Conservation (phyloP, 1,140 invertebrate species). For the Brachystomella parvula region DNA sequence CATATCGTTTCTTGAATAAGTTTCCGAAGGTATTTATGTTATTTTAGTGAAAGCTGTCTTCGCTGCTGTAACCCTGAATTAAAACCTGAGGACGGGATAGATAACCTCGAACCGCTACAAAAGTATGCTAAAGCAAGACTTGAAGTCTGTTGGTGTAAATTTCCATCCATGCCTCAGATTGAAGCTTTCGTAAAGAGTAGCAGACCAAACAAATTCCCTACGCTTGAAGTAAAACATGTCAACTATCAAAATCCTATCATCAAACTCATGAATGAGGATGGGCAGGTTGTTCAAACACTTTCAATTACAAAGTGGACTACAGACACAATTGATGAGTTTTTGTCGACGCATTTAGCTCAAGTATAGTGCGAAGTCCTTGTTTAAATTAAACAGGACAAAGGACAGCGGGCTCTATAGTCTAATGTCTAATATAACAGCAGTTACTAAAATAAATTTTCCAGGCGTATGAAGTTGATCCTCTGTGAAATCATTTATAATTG, state of each 20-base stretch:
- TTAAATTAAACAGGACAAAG: too few species aligned
- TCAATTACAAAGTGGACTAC: conserved; percentile 97
- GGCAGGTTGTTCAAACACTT: conserved; percentile 64
- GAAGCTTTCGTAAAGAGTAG: conserved; percentile 78
- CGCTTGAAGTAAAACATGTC: conserved; percentile 79
- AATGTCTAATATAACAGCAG: too few species aligned
- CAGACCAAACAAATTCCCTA: conserved; percentile 72
- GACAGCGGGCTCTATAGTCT: too few species aligned
- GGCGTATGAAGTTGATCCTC: too few species aligned
- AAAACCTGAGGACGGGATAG: not conserved
- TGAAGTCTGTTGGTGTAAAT: conserved; percentile 9
- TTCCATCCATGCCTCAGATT: not conserved
- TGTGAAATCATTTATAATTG: too few species aligned
- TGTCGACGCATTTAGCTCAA: conserved; percentile 66
- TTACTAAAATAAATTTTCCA: too few species aligned
- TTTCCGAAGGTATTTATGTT: not conserved
- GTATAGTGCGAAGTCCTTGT: too few species aligned
- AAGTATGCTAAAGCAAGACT: not conserved
- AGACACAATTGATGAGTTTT: conserved; percentile 88
- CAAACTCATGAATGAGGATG: conserved; percentile 73
- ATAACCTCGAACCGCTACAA: not conserved
- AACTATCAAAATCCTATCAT: conserved; percentile 86
- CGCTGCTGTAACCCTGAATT: not conserved
- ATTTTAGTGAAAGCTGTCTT: not conserved
- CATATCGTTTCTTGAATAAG: not conserved